These are phyloP conservation scores for Sphaerophoria taeniata DNA, from an alignment of 2,888 invertebrate genomes.

Conservation along the genomic window DNA sequence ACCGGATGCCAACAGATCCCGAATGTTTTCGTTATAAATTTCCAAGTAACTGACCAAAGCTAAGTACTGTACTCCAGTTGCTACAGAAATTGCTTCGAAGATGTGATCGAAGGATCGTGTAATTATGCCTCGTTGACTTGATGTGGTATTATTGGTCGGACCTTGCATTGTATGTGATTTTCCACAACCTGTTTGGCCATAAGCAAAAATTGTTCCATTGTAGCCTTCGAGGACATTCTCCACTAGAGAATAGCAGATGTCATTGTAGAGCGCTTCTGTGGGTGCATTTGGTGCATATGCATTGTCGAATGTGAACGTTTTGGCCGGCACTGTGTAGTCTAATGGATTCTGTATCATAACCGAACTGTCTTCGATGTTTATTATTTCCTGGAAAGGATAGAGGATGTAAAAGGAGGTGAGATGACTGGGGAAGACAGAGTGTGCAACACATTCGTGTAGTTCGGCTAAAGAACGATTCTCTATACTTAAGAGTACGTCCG, in stretches of 20 bases:
- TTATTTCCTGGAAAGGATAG: slow-evolving; percentile 84
- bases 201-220: slow-evolving; percentile 96
- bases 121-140: slow-evolving; percentile 85
- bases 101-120: slow-evolving; percentile 93
- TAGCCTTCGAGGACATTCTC: slow-evolving; percentile 95
- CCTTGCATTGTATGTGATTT: slow-evolving; percentile 92
- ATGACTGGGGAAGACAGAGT: too few relatives aligned
- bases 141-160: slow-evolving; percentile 39
- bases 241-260: slow-evolving; percentile 92
- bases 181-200: slow-evolving; percentile 96
- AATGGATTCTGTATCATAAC: slow-evolving; percentile 87
- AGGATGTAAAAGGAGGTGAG: slow-evolving; percentile 43
- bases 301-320: slow-evolving; percentile 92
- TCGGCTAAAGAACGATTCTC: too few relatives aligned
- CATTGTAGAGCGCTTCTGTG: slow-evolving; percentile 94
- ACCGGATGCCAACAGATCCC: slow-evolving; percentile 91
- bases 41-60: slow-evolving; percentile 88
- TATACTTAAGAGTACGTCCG: too few relatives aligned
- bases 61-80: slow-evolving; percentile 87
- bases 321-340: slow-evolving; percentile 85
- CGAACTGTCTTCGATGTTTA: slow-evolving; percentile 86
- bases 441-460: too few relatives aligned
- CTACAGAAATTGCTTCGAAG: slow-evolving; percentile 92
- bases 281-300: slow-evolving; percentile 90
- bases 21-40: slow-evolving; percentile 96